Evolutionary conservation across 2,113 vertebrate species (phyloP).

Genomic region (Siniperca knerii): DNA sequence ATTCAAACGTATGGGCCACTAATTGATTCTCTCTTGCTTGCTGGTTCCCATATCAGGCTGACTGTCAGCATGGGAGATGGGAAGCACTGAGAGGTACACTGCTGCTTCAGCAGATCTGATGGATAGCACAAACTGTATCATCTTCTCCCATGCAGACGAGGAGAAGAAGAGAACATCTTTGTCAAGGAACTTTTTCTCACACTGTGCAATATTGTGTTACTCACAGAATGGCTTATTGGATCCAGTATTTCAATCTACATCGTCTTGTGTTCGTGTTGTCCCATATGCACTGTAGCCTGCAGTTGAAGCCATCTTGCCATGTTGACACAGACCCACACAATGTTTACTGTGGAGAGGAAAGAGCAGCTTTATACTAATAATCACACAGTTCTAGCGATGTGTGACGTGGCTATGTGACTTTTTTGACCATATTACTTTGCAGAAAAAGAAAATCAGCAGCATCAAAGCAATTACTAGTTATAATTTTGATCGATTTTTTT

Average conservation of each 20-base stretch:
- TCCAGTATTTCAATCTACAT: conserved; percentile 27
- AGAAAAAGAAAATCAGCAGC: background rate
- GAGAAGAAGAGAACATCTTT: background rate
- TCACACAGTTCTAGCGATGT: conserved; percentile 8
- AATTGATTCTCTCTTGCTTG: conserved; percentile 76
- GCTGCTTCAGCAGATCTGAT: conserved; percentile 78
- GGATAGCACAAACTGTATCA: conserved; percentile 46
- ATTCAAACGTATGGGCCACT: conserved; percentile 60
- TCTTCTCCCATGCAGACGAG: conserved; percentile 44
- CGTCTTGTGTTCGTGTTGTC: conserved; percentile 25
- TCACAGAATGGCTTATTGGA: conserved; percentile 32
- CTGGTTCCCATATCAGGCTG: conserved; percentile 63
- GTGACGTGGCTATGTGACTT: background rate
- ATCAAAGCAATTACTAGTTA: background rate
- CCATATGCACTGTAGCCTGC: conserved; percentile 27
- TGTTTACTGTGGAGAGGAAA: conserved; percentile 52
- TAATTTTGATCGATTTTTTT: background rate
- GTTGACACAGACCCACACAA: conserved; percentile 42
- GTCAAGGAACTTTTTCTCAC: conserved; percentile 36
- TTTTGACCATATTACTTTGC: background rate
- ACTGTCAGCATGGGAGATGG: conserved; percentile 70
- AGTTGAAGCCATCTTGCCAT: conserved; percentile 28
- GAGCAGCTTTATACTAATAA: conserved; percentile 31
- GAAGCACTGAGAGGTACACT: conserved; percentile 49
- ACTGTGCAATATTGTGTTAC: conserved; percentile 26